Conservation (phyloP, 2,888 invertebrate species). For the Tetramorium bicarinatum region DNA sequence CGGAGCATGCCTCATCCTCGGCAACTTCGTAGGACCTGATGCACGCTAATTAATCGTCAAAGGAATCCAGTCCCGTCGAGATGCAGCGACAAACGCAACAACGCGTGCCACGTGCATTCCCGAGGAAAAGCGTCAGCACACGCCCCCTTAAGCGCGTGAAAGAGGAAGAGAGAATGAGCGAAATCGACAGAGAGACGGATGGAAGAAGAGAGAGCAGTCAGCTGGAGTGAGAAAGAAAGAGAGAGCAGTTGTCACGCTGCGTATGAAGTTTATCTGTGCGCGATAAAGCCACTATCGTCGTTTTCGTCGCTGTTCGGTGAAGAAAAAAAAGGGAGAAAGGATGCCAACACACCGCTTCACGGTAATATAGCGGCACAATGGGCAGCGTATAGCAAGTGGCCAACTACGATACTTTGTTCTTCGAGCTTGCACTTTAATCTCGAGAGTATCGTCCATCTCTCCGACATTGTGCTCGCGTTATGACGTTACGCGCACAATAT, state of each 20-base stretch:
- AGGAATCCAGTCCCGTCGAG: constrained; percentile 17
- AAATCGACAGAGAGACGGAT: not conserved
- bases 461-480: constrained; percentile 23
- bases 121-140: constrained; percentile 56
- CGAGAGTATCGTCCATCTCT: constrained; percentile 43
- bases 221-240: constrained; percentile 1
- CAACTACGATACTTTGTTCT: constrained; percentile 5
- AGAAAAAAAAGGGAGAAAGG: not conserved
- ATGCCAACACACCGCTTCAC: not conserved
- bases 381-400: not conserved
- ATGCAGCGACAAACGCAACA: constrained; percentile 6
- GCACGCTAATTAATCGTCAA: constrained; percentile 17
- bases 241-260: constrained; percentile 15
- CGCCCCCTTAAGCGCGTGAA: constrained; percentile 60
- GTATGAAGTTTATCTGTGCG: constrained; percentile 66
- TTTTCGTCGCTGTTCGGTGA: constrained; percentile 43
- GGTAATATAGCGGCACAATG: constrained; percentile 5
- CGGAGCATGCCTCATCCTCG: not conserved
- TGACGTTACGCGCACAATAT: constrained; percentile 18
- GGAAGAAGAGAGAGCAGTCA: constrained; percentile 8
- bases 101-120: constrained; percentile 63
- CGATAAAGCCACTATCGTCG: constrained; percentile 71
- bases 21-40: not conserved
- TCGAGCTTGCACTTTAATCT: constrained; percentile 45
- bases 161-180: not conserved